Evolutionary conservation across 2,113 vertebrate species (phyloP).

Genomic region (Oostethus manadensis): DNA sequence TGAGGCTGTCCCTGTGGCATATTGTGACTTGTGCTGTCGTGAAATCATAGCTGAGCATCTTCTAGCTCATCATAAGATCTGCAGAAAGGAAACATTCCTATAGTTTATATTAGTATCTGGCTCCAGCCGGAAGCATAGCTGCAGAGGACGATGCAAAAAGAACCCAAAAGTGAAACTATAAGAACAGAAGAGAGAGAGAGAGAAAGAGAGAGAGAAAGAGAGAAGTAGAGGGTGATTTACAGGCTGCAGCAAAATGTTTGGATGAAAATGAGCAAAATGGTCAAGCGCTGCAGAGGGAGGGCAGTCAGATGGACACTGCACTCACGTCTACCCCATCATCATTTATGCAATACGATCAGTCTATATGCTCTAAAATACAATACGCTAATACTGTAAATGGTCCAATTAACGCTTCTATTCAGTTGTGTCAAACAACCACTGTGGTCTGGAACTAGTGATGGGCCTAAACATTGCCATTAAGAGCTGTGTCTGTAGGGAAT

Average conservation of each 20-base stretch:
- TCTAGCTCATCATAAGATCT: slow-evolving; percentile 15
- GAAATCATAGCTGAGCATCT: background rate
- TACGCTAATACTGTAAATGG: background rate
- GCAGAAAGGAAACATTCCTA: slow-evolving; percentile 36
- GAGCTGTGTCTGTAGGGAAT: too few species aligned
- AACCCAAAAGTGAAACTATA: slow-evolving; percentile 23
- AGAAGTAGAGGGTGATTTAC: slow-evolving; percentile 17
- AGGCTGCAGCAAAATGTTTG: slow-evolving; percentile 37
- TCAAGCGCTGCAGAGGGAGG: slow-evolving; percentile 25
- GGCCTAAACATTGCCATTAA: too few species aligned
- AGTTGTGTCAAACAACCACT: too few species aligned
- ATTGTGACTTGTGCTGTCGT: too few species aligned
- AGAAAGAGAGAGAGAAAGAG: slow-evolving; percentile 10
- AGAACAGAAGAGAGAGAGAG: slow-evolving; percentile 10
- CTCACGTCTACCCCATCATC: too few species aligned
- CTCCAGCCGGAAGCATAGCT: slow-evolving; percentile 27
- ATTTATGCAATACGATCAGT: background rate
- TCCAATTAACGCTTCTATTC: too few species aligned
- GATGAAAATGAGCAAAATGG: slow-evolving; percentile 46
- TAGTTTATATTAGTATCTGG: slow-evolving; percentile 51
- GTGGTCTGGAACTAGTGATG: too few species aligned
- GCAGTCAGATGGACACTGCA: background rate
- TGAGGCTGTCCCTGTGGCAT: slow-evolving; percentile 3
- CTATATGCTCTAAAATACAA: background rate
- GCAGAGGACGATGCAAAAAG: slow-evolving; percentile 41